Base-by-base conservation (phyloP, 92 coral and sea anemone species). In the Galaxea fascicularis region DNA sequence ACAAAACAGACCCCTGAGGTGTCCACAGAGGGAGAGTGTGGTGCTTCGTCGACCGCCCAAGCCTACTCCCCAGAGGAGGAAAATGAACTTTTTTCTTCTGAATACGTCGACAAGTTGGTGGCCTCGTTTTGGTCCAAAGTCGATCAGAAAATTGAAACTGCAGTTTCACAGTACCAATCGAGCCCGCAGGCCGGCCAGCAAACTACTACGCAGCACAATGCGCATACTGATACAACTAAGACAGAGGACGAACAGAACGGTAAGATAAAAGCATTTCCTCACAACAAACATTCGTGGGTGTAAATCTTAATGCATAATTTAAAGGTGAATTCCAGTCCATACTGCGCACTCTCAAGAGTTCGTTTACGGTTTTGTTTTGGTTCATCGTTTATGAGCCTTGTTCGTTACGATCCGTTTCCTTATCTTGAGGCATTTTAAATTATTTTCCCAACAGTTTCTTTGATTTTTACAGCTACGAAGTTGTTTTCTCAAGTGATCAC, bases 91-190 rank as follows among this genome's bases (percentile, higher is more conserved):
- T 91, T 91, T 91, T 77, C 88, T 24, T 35, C 89, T 44, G 82
- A 91, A 4, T 84, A 91, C 62, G 94, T 91, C 28, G 92, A 91
- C 57, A 77, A 91, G 73, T 73, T 91, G 94, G 94, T 91, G 84
- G 94, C 91, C 13, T 91, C 94, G 53, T 91, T 91, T 83, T 91
- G 94, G 94, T 72, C 87, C 79, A 88, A 86, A 51, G 89, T 91
- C 30, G 94, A 91, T 69, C 80, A 91, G 71, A 91, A 91, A 82
- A 91, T 91, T 57, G 94, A 91, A 46, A 53, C 82, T 13, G 90
- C 89, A 16, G 87, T 91, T 74, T 66, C 78, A 47, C 65, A 70
- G 13, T 56, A 74, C 66, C 85, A 87, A 12, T 27, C 90, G 30
- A 72, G 73, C 21, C 79, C 79, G 72, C 87, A 83, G 64, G 65